Evolutionary conservation across 2,888 invertebrate species (phyloP).

Genomic region (Trachelus stipa): DNA sequence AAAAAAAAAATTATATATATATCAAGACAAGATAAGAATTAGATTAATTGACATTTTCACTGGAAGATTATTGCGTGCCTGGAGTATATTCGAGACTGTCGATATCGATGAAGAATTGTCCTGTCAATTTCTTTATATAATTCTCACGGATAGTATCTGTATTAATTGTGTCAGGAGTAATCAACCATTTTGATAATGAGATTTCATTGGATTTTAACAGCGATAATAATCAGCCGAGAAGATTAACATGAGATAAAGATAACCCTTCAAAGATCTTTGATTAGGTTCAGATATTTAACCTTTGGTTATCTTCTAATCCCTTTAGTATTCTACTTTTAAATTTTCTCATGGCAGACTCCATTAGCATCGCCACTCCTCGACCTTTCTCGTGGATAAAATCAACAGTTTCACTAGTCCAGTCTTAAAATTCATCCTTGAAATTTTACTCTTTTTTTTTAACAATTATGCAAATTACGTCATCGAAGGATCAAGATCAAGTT

Average conservation of each 20-base stretch:
- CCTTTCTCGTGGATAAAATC: neutral
- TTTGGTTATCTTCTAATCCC: neutral
- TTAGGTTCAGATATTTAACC: neutral
- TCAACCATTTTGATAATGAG: neutral
- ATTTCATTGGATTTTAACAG: neutral
- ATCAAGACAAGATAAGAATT: neutral
- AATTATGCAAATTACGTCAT: neutral
- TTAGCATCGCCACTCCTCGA: neutral
- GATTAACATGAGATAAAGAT: neutral
- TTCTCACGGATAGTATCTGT: neutral
- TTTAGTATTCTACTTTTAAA: neutral
- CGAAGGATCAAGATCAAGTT: neutral
- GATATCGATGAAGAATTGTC: neutral
- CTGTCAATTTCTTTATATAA: neutral
- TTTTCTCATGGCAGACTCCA: neutral
- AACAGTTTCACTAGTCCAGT: neutral
- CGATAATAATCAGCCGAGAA: neutral
- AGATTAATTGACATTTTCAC: neutral
- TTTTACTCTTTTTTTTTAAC: neutral
- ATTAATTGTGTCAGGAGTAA: neutral
- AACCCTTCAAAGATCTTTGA: neutral
- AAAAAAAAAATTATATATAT: neutral
- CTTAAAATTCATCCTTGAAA: neutral
- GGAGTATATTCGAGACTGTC: neutral
- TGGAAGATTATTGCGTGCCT: neutral